phyloP scores from a whole-genome alignment of 2,888 invertebrate genomes.

The Nomada goodeniana region DNA sequence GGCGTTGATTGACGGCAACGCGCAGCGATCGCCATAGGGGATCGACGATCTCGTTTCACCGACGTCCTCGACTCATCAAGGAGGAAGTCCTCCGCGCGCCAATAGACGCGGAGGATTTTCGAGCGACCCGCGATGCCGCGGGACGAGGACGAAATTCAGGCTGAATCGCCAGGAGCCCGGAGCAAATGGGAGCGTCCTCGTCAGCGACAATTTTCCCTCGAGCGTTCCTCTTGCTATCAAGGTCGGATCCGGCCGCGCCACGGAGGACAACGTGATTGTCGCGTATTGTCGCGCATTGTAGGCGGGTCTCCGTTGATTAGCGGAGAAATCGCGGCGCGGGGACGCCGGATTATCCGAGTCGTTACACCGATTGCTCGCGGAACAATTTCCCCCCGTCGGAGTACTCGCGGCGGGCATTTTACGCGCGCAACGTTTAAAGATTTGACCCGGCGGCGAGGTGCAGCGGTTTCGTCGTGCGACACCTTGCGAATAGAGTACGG shows the following conservation, averaged over 20 bases:
- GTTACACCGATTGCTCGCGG: conserved; percentile 15
- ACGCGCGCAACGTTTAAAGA: too few species aligned
- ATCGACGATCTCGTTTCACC: conserved; percentile 56
- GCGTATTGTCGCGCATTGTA: conserved; percentile 31
- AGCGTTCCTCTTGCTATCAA: conserved; percentile 53
- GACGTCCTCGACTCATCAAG: conserved; percentile 61
- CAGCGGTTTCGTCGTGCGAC: too few species aligned
- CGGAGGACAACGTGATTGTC: conserved; percentile 39
- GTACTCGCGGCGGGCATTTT: background rate
- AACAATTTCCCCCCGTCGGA: background rate
- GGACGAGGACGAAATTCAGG: background rate
- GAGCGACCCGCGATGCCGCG: conserved; percentile 13
- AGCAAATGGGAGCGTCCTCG: conserved; percentile 55
- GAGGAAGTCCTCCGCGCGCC: conserved; percentile 56
- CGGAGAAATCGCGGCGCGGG: conserved; percentile 41
- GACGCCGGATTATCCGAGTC: conserved; percentile 36
- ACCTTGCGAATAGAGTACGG: too few species aligned
- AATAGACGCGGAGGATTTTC: conserved; percentile 58
- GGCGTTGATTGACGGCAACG: conserved; percentile 47
- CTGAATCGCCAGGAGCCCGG: conserved; percentile 7
- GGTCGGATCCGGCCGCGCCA: conserved; percentile 41
- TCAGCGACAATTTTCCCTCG: conserved; percentile 57
- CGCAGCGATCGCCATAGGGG: conserved; percentile 59
- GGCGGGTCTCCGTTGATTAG: conserved; percentile 19
- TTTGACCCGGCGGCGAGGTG: too few species aligned